These are phyloP conservation scores for Maconellicoccus hirsutus DNA, from an alignment of 1,140 invertebrate genomes.

Conservation along the genomic window DNA sequence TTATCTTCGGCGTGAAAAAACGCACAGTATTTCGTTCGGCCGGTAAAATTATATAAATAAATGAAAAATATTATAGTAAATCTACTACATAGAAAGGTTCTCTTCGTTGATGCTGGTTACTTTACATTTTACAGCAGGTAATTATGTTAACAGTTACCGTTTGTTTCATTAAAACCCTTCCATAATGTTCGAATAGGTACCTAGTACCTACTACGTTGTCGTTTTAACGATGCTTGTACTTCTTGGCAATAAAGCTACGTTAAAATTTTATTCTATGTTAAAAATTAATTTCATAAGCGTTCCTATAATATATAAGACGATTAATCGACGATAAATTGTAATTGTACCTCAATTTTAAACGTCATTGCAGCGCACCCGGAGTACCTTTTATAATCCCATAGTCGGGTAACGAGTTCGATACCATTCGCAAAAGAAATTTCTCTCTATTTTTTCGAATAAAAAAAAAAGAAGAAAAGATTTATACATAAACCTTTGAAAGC, in stretches of 20 bases:
- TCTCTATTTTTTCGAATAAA: neutral
- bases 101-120: neutral
- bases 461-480: neutral
- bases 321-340: neutral
- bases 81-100: neutral
- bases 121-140: neutral
- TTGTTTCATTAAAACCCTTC: slow-evolving; percentile 4
- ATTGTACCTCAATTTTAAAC: neutral
- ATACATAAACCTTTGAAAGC: neutral
- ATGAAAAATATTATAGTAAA: neutral
- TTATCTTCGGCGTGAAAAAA: neutral
- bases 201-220: too few species aligned
- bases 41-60: neutral
- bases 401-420: neutral
- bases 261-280: neutral
- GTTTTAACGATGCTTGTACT: neutral
- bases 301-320: neutral
- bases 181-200: neutral
- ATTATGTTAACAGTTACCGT: neutral
- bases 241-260: neutral
- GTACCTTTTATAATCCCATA: too few species aligned
- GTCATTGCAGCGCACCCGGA: neutral
- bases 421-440: neutral
- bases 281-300: neutral
- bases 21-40: neutral